Evolutionary conservation across 2,888 invertebrate species (phyloP).

Genomic region (Aphrophora alni): DNA sequence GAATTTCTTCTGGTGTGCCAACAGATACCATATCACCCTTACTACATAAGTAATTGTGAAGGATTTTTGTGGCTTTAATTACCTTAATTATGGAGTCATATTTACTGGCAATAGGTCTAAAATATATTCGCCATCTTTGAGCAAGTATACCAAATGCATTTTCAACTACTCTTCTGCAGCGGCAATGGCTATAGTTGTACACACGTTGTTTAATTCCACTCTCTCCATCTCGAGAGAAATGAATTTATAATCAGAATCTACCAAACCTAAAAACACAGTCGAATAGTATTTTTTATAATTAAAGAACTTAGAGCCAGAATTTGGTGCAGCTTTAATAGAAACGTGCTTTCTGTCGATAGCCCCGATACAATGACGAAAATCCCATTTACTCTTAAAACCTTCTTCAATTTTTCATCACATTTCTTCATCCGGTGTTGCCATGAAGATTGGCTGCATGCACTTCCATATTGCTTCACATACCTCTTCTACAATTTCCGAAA

Average conservation of each 20-base stretch:
- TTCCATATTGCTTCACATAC: not conserved
- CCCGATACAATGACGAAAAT: not conserved
- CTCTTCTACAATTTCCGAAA: not conserved
- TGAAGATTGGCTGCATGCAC: not conserved
- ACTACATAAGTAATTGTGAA: no score
- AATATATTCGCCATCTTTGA: no score
- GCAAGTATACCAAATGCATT: not conserved
- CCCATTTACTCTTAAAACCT: not conserved
- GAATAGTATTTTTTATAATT: not conserved
- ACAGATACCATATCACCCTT: no score
- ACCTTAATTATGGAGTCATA: no score
- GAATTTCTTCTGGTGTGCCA: no score
- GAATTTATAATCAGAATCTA: not conserved
- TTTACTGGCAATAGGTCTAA: no score
- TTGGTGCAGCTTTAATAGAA: not conserved
- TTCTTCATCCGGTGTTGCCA: not conserved
- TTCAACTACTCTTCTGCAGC: not conserved
- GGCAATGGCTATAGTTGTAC: not conserved
- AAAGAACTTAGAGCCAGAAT: not conserved
- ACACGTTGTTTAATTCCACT: not conserved
- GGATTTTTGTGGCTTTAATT: no score
- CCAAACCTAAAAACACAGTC: not conserved
- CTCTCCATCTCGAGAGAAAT: not conserved
- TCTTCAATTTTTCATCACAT: not conserved
- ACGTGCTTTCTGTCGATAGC: not conserved